A percentile compares a stretch with the other conserved stretches of the same genome.
Evolutionary conservation across 2,888 invertebrate species (phyloP).

Genomic region (Alentia gelatinosa): DNA sequence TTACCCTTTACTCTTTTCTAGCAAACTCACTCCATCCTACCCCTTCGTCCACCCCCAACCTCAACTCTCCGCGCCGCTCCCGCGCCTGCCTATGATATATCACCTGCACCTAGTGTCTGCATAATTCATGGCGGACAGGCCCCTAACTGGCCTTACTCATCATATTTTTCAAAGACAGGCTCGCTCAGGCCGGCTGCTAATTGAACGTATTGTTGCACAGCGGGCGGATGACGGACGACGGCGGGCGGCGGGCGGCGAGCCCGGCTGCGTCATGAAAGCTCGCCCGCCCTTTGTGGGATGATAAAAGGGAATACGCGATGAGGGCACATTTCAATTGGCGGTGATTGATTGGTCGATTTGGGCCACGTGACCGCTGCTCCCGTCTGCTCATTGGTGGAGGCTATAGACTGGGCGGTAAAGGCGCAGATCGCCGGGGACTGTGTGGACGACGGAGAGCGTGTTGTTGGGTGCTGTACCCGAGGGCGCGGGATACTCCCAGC

Average conservation of each 20-base stretch:
- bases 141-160: conserved; percentile 46
- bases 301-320: conserved; percentile 53
- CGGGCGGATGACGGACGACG: conserved; percentile 27
- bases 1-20: background rate
- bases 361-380: conserved; percentile 9
- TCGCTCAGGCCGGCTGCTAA: background rate
- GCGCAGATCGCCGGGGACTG: background rate
- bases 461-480: too few species aligned
- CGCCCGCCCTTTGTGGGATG: conserved; percentile 27
- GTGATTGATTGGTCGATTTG: conserved; percentile 50
- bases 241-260: background rate
- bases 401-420: background rate
- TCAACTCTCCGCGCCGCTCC: background rate
- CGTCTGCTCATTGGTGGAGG: conserved; percentile 15
- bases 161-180: conserved; percentile 53
- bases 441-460: background rate
- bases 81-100: conserved; percentile 3
- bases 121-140: background rate
- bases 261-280: background rate
- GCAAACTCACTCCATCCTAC: background rate
- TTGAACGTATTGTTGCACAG: conserved; percentile 34
- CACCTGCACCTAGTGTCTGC: background rate
- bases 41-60: background rate
- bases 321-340: conserved; percentile 53
- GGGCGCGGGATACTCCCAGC: too few species aligned